Evolutionary conservation across 1,140 invertebrate genomes (phyloP).

Genomic region (Zaprionus taronus): DNA sequence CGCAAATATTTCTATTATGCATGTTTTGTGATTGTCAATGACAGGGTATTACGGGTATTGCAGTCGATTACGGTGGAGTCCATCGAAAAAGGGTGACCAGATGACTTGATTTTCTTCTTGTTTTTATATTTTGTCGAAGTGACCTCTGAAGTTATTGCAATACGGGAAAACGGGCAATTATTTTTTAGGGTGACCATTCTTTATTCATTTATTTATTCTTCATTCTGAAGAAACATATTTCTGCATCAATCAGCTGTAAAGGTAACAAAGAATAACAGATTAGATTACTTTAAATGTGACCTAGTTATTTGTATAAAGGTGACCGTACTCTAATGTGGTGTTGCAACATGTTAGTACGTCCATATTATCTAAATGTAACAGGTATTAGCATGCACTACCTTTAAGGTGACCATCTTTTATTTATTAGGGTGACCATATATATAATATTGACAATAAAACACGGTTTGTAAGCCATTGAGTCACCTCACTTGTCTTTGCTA

Average conservation of each 20-base stretch:
- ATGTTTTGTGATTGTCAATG: neutral
- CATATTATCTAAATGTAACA: no score
- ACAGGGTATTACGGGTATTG: neutral
- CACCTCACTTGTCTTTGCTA: no score
- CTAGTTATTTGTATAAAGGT: neutral
- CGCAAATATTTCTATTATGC: slow-evolving; percentile 50
- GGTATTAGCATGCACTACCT: no score
- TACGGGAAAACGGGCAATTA: neutral
- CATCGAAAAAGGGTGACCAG: neutral
- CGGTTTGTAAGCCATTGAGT: no score
- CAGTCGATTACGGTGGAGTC: neutral
- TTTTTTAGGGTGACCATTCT: neutral
- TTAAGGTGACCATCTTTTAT: no score
- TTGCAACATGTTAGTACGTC: no score
- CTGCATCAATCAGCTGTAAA: no score
- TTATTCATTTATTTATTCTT: neutral
- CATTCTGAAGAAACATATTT: no score
- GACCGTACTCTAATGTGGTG: neutral
- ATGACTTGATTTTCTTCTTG: neutral
- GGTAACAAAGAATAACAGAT: no score
- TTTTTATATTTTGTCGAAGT: neutral
- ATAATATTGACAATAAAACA: no score
- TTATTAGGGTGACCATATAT: no score
- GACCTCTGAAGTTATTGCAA: neutral
- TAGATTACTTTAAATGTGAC: neutral